phyloP scores from a whole-genome alignment of 2,888 invertebrate genomes.

The Erpobdella octoculata region DNA sequence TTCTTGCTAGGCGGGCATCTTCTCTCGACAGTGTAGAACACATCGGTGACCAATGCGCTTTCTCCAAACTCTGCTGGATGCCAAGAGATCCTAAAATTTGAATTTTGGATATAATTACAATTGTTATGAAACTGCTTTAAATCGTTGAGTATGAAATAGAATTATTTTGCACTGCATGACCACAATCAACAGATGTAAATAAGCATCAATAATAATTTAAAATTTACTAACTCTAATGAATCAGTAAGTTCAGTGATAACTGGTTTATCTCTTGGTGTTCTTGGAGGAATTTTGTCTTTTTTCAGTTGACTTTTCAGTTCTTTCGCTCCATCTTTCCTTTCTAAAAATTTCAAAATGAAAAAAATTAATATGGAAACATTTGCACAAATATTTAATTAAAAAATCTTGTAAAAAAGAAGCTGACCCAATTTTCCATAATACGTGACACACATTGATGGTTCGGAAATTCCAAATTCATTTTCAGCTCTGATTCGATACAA shows the following conservation, averaged over 20 bases:
- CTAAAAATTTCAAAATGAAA: not conserved
- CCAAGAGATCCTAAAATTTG: constrained; percentile 67
- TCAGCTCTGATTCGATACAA: constrained; percentile 89
- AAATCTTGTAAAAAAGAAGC: not conserved
- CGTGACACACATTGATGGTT: constrained; percentile 82
- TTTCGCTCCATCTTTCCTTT: constrained; percentile 13
- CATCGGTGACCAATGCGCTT: constrained; percentile 68
- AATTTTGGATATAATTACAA: not conserved
- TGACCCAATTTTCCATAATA: constrained; percentile 33
- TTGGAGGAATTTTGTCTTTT: constrained; percentile 35
- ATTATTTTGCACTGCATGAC: not conserved
- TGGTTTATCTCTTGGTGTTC: constrained; percentile 36
- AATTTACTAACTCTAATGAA: constrained; percentile 51
- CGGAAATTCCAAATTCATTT: constrained; percentile 90
- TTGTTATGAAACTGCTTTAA: no score
- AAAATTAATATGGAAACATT: not conserved
- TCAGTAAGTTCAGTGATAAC: constrained; percentile 54
- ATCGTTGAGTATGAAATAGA: not conserved
- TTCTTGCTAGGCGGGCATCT: constrained; percentile 49
- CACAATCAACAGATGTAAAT: not conserved
- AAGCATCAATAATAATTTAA: not conserved
- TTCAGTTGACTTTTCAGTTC: constrained; percentile 26
- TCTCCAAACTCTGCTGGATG: constrained; percentile 80
- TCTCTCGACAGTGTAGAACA: constrained; percentile 90
- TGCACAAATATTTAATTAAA: not conserved